Conservation (phyloP, 2,113 vertebrate genomes). For the Pipra filicauda region DNA sequence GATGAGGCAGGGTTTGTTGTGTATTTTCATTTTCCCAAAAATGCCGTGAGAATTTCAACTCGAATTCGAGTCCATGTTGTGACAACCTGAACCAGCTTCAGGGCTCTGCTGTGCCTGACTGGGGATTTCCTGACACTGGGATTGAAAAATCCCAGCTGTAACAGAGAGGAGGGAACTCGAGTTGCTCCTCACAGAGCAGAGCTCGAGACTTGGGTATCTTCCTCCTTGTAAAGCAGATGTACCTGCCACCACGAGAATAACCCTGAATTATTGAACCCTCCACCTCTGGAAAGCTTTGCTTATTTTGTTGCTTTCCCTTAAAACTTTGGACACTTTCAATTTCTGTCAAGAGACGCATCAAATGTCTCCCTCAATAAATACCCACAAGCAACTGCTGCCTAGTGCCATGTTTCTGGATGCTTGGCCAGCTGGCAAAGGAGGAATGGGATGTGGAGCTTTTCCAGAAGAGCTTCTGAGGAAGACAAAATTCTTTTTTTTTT, state of each 20-base stretch:
- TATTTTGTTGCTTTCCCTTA: not conserved
- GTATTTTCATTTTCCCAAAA: not conserved
- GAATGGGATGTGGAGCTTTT: slow-evolving; percentile 28
- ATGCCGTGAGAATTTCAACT: not conserved
- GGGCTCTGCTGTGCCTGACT: not conserved
- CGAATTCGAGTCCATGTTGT: not conserved
- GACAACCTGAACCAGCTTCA: not conserved
- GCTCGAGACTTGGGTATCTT: not conserved
- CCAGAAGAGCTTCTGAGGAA: slow-evolving; percentile 44
- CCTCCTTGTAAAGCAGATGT: not conserved
- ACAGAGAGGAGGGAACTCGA: not conserved
- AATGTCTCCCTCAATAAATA: slow-evolving; percentile 19
- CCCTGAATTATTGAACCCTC: not conserved
- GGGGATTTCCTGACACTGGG: not conserved
- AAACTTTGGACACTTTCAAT: not conserved
- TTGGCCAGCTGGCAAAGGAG: slow-evolving; percentile 37
- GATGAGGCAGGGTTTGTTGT: not conserved
- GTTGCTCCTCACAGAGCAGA: not conserved
- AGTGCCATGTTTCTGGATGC: slow-evolving; percentile 16
- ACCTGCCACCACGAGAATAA: not conserved
- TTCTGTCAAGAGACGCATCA: slow-evolving; percentile 24
- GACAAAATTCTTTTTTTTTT: not conserved
- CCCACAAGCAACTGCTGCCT: slow-evolving; percentile 16
- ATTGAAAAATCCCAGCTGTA: not conserved
- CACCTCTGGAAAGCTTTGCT: not conserved